These are phyloP conservation scores for Vimba vimba DNA, from an alignment of 2,113 vertebrate genomes.

Conservation along the genomic window DNA sequence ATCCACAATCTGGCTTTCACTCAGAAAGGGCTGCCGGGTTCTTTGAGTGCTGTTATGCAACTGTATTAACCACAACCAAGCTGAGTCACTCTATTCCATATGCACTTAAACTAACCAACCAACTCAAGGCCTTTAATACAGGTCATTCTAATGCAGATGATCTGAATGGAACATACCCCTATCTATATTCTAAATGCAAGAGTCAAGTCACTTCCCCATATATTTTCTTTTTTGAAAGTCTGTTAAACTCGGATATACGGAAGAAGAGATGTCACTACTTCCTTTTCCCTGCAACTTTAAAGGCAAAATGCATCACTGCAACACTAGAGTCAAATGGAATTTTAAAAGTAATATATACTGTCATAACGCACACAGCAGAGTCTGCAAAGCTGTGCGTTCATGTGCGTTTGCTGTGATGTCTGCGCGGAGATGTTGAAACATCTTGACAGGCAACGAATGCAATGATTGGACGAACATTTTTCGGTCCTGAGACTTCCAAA, in stretches of 20 bases:
- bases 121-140: neutral
- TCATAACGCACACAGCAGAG: no score
- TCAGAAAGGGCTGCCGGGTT: neutral
- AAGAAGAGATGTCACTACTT: neutral
- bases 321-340: neutral
- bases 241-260: neutral
- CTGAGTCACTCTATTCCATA: constrained; percentile 6
- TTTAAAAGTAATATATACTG: neutral
- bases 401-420: no score
- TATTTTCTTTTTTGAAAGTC: neutral
- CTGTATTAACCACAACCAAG: constrained; percentile 29
- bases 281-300: neutral
- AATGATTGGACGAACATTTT: neutral
- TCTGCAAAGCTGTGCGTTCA: no score
- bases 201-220: neutral
- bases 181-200: neutral
- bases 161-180: neutral
- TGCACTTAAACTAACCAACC: neutral
- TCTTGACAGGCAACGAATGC: no score
- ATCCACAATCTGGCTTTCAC: constrained; percentile 3
- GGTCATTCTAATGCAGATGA: neutral
- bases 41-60: constrained; percentile 29
- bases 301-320: neutral
- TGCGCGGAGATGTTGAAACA: no score
- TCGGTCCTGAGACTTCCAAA: no score